Evolutionary conservation across 1,140 invertebrate species (phyloP).

Genomic region (Zaprionus taronus): DNA sequence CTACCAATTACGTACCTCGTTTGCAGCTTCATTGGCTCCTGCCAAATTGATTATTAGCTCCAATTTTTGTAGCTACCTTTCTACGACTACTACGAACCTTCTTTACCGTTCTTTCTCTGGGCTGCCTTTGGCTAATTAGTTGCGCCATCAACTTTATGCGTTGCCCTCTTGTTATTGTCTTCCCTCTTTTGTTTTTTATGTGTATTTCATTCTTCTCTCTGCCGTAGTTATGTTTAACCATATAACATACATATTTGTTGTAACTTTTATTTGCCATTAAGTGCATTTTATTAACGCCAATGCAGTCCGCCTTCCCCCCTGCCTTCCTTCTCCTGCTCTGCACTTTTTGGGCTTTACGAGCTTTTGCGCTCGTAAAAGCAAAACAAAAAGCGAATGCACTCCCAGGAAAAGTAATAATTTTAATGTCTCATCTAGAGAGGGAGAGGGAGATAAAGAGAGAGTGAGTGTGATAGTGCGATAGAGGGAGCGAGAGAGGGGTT

Average conservation of each 20-base stretch:
- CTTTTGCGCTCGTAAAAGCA: slow-evolving; percentile 44
- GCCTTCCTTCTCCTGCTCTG: neutral
- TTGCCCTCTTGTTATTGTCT: slow-evolving; percentile 54
- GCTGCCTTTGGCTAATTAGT: slow-evolving; percentile 63
- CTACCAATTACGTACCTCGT: neutral
- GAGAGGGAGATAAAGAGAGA: neutral
- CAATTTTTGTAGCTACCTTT: neutral
- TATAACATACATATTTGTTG: slow-evolving; percentile 53
- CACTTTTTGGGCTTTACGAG: slow-evolving; percentile 66
- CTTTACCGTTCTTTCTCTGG: slow-evolving; percentile 12
- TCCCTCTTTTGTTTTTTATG: slow-evolving; percentile 20
- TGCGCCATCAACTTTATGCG: slow-evolving; percentile 68
- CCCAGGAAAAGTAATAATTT: slow-evolving; percentile 68
- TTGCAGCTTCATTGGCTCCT: neutral
- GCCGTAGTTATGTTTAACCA: slow-evolving; percentile 36
- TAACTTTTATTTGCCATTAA: slow-evolving; percentile 78
- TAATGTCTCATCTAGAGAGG: slow-evolving; percentile 15
- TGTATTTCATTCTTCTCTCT: slow-evolving; percentile 27
- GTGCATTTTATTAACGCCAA: slow-evolving; percentile 70
- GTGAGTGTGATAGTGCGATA: neutral
- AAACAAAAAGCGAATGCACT: slow-evolving; percentile 36
- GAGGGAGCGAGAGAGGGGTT: neutral
- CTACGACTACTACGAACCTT: neutral
- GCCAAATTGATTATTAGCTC: neutral
- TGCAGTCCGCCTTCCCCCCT: slow-evolving; percentile 21